Base-by-base conservation (phyloP, 37 sponge, comb jelly and placozoan genomes). In the Halichondria panicea region DNA sequence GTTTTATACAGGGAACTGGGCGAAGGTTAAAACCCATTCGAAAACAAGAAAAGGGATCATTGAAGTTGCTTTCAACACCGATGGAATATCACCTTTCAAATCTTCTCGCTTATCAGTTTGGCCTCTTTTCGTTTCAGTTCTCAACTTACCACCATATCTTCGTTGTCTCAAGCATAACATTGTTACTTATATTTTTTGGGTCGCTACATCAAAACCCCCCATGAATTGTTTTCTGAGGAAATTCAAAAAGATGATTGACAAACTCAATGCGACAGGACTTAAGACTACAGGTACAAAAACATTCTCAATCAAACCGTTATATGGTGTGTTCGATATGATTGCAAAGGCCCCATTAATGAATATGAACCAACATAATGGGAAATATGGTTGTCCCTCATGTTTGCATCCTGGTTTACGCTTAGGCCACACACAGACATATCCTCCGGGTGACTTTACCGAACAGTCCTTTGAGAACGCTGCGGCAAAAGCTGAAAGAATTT, bases 61-160 rank as follows among this genome's bases (percentile, higher is more conserved):
- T 50, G 72, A 32, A 52, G 13, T 52, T 4, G 27, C 32, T 21
- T 52, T 50, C 27, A 38, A 32, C 32, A 48, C 72, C 31, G 72
- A 71, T 27, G 72, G 55, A 50, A 40, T 48, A 21, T 40, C 55
- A 32, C 48, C 28, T 2, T 71, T 71, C 38, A 71, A 71, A 71
- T 71, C 72, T 7, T 71, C 72, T 30, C 1, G 55, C 11, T 22
- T 46, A 22, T 25, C 52, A 18, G 30, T 71, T 27, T 71, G 54
- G 72, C 72, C 72, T 9, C 3, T 71, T 21, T 71, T 52, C 27
- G 13, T 30, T 2, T n/a, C 30, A 1, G 9, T 71, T 1, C 53
- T 52, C 32, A 71, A 52, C 52, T 50, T 71, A 3, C 72, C 72
- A 25, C 54, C 72, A 53, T 53, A 32, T 30, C 21, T 50, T 50